These are phyloP conservation scores for Trigoniulus corallinus DNA, from an alignment of 1,140 invertebrate species.

Conservation along the genomic window DNA sequence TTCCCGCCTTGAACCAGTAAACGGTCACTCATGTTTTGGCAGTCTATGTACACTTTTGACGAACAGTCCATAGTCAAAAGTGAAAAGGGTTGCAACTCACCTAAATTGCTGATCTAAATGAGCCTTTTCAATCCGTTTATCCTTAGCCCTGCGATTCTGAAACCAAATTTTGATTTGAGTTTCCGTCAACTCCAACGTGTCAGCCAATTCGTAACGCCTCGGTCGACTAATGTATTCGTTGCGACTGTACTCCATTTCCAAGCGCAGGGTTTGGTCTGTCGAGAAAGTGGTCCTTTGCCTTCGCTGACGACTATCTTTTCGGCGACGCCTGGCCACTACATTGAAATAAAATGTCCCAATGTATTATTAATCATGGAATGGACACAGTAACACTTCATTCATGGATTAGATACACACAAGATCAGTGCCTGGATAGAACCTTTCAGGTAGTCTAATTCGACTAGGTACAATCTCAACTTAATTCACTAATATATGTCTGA, in stretches of 20 bases:
- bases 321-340: conserved; percentile 60
- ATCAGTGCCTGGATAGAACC: no score
- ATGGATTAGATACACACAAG: no score
- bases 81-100: conserved; percentile 35
- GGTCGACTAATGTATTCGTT: conserved; percentile 81
- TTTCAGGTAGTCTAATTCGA: no score
- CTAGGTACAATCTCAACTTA: no score
- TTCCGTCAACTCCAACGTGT: conserved; percentile 62
- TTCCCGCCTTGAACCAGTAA: no score
- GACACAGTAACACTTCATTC: no score
- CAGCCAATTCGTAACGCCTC: conserved; percentile 68
- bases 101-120: conserved; percentile 86
- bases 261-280: conserved; percentile 70
- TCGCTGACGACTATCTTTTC: conserved; percentile 66
- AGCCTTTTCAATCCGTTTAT: conserved; percentile 89
- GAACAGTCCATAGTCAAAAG: no score
- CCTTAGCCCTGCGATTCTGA: conserved; percentile 85
- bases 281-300: conserved; percentile 88
- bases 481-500: no score
- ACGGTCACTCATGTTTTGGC: no score
- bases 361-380: no score
- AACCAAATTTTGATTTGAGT: conserved; percentile 94
- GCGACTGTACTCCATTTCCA: conserved; percentile 77
- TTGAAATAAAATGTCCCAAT: conserved; percentile 10
- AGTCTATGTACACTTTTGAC: no score